Percentiles rank a stretch among this genome's conserved stretches.
Conservation (phyloP, 2,888 invertebrate genomes). For the Gandaritis pyraliata region DNA sequence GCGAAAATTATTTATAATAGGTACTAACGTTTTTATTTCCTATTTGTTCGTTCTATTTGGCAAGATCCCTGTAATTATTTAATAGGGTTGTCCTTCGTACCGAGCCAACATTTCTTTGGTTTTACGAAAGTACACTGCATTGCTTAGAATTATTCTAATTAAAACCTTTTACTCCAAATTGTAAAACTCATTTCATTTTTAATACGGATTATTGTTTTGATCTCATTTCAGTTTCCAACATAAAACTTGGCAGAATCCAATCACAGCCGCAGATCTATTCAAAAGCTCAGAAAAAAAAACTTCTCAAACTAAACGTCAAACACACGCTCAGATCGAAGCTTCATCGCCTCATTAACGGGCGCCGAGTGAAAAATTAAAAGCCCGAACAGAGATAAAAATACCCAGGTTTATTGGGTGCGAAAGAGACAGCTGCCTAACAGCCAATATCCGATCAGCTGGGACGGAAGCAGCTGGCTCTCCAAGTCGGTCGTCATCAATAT, state of each 20-base stretch:
- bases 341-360: constrained; percentile 61
- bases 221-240: too few species aligned
- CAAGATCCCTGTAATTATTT: constrained; percentile 31
- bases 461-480: constrained; percentile 78
- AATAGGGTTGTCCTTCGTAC: constrained; percentile 21
- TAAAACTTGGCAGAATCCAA: constrained; percentile 13
- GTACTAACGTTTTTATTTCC: constrained; percentile 43
- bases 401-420: constrained; percentile 45
- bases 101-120: not conserved
- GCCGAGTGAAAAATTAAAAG: constrained; percentile 67
- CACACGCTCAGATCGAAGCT: constrained; percentile 46
- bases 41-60: constrained; percentile 40
- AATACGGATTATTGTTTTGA: too few species aligned
- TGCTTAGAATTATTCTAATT: not conserved
- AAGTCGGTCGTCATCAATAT: constrained; percentile 41
- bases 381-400: constrained; percentile 49
- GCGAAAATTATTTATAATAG: constrained; percentile 60
- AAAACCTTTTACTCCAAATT: too few species aligned
- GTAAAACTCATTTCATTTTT: too few species aligned
- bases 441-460: constrained; percentile 84
- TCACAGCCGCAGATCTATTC: constrained; percentile 14
- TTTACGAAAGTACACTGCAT: not conserved
- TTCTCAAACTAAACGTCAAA: constrained; percentile 30
- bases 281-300: constrained; percentile 14
- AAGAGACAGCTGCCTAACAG: constrained; percentile 66